phyloP scores from a whole-genome alignment of 2,113 vertebrate species.

The Silurus glanis region DNA sequence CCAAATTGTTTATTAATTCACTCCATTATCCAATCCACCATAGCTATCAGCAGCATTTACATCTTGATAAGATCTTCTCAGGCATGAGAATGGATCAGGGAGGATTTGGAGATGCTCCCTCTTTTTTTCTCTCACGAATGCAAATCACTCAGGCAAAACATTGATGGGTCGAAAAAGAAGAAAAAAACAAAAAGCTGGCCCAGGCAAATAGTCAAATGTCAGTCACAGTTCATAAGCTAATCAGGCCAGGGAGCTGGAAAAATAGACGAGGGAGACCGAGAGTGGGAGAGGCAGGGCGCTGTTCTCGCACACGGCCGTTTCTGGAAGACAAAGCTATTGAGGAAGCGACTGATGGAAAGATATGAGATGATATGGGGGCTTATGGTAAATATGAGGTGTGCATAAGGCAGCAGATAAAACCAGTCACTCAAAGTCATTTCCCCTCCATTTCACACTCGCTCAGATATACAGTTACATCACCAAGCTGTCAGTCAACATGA shows the following conservation, averaged over 20 bases:
- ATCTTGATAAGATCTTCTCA: conserved; percentile 55
- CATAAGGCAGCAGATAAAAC: conserved; percentile 63
- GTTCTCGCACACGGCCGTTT: conserved; percentile 44
- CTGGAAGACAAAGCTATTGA: conserved; percentile 60
- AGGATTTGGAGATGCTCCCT: conserved; percentile 36
- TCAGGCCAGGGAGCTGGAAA: conserved; percentile 52
- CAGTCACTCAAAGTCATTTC: conserved; percentile 59
- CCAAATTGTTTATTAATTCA: conserved; percentile 55
- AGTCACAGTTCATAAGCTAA: conserved; percentile 64
- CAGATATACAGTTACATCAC: conserved; percentile 58
- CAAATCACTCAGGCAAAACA: conserved; percentile 52
- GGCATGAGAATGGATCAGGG: conserved; percentile 48
- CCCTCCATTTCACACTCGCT: conserved; percentile 46
- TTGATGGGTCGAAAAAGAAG: conserved; percentile 43
- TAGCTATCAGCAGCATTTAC: conserved; percentile 54
- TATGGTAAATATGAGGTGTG: conserved; percentile 61
- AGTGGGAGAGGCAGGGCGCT: conserved; percentile 20
- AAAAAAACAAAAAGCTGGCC: conserved; percentile 43
- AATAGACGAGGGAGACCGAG: conserved; percentile 21
- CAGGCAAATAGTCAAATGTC: conserved; percentile 61
- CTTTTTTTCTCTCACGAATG: conserved; percentile 40
- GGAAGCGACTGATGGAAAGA: conserved; percentile 55
- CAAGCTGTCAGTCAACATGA: conserved; percentile 60
- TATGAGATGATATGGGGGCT: conserved; percentile 57
- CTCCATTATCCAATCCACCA: conserved; percentile 55